These are phyloP conservation scores for Drosophila oshimai DNA, from an alignment of 1,140 invertebrate species.

Conservation along the genomic window DNA sequence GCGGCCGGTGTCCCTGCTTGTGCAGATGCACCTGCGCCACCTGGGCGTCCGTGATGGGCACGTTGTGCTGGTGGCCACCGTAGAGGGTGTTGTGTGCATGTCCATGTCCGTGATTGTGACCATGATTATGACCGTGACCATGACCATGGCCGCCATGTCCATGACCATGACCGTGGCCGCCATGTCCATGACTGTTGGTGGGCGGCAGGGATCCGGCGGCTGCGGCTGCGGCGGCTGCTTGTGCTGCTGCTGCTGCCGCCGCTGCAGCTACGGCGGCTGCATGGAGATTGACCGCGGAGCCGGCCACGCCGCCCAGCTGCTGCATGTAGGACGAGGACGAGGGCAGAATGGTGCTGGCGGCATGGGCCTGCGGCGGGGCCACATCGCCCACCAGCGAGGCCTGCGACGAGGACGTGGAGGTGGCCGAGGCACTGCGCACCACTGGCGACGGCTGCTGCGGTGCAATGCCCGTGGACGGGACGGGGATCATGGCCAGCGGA, in stretches of 20 bases:
- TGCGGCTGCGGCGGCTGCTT: conserved; percentile 53
- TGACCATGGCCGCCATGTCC: conserved; percentile 2
- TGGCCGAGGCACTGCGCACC: conserved; percentile 73
- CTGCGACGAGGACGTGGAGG: conserved; percentile 77
- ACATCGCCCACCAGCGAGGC: conserved; percentile 73
- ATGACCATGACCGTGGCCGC: conserved; percentile 10
- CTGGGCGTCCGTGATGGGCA: conserved; percentile 83
- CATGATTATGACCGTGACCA: background rate
- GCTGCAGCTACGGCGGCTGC: conserved; percentile 54
- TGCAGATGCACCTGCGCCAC: conserved; percentile 88
- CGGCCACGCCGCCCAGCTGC: conserved; percentile 23
- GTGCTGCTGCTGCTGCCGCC: conserved; percentile 49
- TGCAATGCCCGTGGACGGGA: conserved; percentile 63
- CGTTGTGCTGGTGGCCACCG: conserved; percentile 37
- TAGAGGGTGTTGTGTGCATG: too few species aligned
- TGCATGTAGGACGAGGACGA: conserved; percentile 68
- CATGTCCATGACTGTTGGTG: conserved; percentile 42
- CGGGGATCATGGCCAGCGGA: conserved; percentile 59
- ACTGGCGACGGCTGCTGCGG: conserved; percentile 73
- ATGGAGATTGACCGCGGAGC: conserved; percentile 68
- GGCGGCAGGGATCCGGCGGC: conserved; percentile 42
- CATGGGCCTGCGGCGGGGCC: conserved; percentile 75
- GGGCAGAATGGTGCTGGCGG: conserved; percentile 66
- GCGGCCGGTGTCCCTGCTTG: conserved; percentile 89
- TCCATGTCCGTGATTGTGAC: background rate